Conservation (phyloP, 2,888 invertebrate species). For the Stomorhina lunata region DNA sequence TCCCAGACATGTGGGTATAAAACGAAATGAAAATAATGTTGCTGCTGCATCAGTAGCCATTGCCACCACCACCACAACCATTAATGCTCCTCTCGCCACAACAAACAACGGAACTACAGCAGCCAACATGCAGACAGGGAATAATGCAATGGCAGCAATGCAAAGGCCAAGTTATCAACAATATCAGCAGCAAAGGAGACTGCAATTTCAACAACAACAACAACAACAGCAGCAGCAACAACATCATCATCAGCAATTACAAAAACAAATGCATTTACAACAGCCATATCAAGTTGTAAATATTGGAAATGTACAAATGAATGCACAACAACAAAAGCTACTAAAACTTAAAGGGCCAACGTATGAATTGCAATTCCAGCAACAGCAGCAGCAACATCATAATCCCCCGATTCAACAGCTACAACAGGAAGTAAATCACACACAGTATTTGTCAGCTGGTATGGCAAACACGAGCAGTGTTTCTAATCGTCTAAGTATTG, state of each 20-base stretch:
- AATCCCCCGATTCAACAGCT: slow-evolving; percentile 46
- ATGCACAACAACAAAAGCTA: slow-evolving; percentile 58
- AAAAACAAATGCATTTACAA: slow-evolving; percentile 72
- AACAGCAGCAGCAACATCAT: slow-evolving; percentile 53
- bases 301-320: slow-evolving; percentile 39
- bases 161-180: slow-evolving; percentile 68
- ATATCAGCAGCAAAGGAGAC: slow-evolving; percentile 67
- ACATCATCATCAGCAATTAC: slow-evolving; percentile 58
- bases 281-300: slow-evolving; percentile 61
- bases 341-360: slow-evolving; percentile 42
- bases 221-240: slow-evolving; percentile 63
- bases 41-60: slow-evolving; percentile 44
- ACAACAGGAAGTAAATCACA: slow-evolving; percentile 46
- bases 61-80: background rate
- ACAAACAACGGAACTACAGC: slow-evolving; percentile 56
- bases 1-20: slow-evolving; percentile 72
- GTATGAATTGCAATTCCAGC: slow-evolving; percentile 50
- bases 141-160: slow-evolving; percentile 21
- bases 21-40: slow-evolving; percentile 68
- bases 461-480: slow-evolving; percentile 27
- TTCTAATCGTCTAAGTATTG: slow-evolving; percentile 46
- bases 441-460: slow-evolving; percentile 35
- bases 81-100: too few relatives aligned
- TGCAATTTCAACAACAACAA: slow-evolving; percentile 67
- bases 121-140: slow-evolving; percentile 41